These are phyloP conservation scores for Lithophane ornitopus DNA, from an alignment of 2,888 invertebrate species.

Conservation along the genomic window DNA sequence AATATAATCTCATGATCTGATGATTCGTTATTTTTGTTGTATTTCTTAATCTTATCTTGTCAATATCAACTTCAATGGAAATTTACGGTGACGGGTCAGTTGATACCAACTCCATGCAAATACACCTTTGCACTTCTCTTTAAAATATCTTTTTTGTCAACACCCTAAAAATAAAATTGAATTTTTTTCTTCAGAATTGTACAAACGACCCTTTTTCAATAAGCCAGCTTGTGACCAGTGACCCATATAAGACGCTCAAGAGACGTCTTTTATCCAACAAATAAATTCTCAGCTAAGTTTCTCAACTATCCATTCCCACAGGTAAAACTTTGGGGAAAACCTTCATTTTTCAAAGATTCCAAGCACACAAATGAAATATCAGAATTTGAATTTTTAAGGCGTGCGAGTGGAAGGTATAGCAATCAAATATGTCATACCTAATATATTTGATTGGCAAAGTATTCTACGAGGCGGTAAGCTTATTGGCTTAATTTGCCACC, in stretches of 20 bases:
- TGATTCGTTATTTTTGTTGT: neutral
- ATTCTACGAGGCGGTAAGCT: neutral
- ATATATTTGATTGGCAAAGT: conserved; percentile 24
- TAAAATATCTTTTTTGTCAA: neutral
- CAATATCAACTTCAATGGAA: conserved; percentile 3
- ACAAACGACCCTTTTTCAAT: conserved; percentile 28
- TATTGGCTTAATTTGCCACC: neutral
- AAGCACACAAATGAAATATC: conserved; percentile 10
- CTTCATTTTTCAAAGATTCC: conserved; percentile 13
- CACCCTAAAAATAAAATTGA: neutral
- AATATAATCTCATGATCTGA: neutral
- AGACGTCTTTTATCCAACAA: conserved; percentile 30
- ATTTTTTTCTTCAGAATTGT: neutral
- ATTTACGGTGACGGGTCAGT: conserved; percentile 5
- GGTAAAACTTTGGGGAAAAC: conserved; percentile 37
- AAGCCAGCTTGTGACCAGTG: conserved; percentile 29
- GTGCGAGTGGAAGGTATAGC: neutral
- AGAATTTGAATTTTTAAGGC: conserved; percentile 9
- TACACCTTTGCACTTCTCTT: no score
- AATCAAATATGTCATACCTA: conserved; percentile 9
- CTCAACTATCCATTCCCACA: conserved; percentile 30
- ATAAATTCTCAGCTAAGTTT: conserved; percentile 30
- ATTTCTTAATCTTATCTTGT: conserved; percentile 17
- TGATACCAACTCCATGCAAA: no score
- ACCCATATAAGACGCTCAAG: conserved; percentile 23